Conservation (phyloP, 2,113 vertebrate species). For the Rhipidura dahli region DNA sequence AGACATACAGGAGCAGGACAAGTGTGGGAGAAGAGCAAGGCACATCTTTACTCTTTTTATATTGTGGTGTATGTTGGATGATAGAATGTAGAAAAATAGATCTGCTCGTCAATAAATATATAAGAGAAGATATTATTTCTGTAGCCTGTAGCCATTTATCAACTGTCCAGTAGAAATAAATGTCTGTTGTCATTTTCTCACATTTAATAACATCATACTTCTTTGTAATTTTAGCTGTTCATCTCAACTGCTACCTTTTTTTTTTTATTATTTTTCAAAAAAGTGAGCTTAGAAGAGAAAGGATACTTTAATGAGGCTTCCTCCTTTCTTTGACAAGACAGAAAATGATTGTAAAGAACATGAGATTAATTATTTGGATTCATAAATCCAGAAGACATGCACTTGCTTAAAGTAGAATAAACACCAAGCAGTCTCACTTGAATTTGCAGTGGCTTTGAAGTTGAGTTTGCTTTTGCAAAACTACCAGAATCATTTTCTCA, state of each 20-base stretch:
- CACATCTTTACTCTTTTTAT: not conserved
- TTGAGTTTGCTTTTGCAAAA: not conserved
- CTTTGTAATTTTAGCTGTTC: not conserved
- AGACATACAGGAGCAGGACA: not conserved
- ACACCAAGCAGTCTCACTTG: not conserved
- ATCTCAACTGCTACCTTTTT: not conserved
- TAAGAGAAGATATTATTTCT: not conserved
- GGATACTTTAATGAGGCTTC: not conserved
- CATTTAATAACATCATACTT: conserved; percentile 12
- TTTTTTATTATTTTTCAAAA: not conserved
- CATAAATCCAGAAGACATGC: not conserved
- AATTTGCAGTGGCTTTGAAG: not conserved
- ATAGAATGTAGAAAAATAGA: not conserved
- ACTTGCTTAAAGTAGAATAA: not conserved
- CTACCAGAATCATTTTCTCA: not conserved
- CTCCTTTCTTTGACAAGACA: not conserved
- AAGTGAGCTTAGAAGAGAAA: not conserved
- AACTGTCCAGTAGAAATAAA: conserved; percentile 4
- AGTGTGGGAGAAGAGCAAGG: not conserved
- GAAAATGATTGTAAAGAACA: not conserved
- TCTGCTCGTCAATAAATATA: not conserved
- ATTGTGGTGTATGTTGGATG: not conserved
- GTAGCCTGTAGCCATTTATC: conserved; percentile 36
- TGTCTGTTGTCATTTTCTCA: conserved; percentile 8
- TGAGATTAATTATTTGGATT: not conserved